These are phyloP conservation scores for Aix galericulata DNA, from an alignment of 2,113 vertebrate species.

Conservation along the genomic window DNA sequence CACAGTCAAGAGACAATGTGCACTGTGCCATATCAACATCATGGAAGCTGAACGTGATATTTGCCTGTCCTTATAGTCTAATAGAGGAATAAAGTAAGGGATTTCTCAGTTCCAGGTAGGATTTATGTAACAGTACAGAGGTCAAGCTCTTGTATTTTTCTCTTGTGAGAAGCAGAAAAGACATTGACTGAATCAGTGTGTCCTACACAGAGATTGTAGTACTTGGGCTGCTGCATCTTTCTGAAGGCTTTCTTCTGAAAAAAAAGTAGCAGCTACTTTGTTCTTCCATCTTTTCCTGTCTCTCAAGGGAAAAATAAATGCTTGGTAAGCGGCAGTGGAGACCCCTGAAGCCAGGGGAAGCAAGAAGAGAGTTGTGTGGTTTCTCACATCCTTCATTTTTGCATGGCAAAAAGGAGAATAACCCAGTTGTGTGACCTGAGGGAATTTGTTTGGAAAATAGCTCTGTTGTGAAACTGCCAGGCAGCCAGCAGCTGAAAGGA, in stretches of 20 bases:
- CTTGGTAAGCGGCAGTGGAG: not conserved
- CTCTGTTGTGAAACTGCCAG: not conserved
- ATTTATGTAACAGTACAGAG: not conserved
- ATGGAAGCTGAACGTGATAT: not conserved
- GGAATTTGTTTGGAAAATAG: not conserved
- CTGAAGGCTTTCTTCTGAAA: not conserved
- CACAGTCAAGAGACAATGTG: not conserved
- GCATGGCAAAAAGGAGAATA: not conserved
- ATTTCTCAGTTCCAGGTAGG: not conserved
- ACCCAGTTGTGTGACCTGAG: not conserved
- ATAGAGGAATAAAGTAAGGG: not conserved
- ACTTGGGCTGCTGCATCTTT: not conserved
- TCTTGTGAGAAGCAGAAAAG: not conserved
- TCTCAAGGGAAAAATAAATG: not conserved
- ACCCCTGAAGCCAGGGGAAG: not conserved
- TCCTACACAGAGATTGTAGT: rapidly evolving
- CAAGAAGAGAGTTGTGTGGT: not conserved
- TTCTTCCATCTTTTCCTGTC: not conserved
- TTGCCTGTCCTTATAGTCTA: not conserved
- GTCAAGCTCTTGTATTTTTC: not conserved
- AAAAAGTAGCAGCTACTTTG: not conserved
- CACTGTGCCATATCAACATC: rapidly evolving
- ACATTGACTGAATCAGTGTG: not conserved
- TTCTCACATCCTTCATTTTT: constrained; percentile 9
- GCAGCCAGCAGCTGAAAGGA: not conserved